Base-by-base conservation (phyloP, 2,113 vertebrate species). In the Neomonachus schauinslandi region DNA sequence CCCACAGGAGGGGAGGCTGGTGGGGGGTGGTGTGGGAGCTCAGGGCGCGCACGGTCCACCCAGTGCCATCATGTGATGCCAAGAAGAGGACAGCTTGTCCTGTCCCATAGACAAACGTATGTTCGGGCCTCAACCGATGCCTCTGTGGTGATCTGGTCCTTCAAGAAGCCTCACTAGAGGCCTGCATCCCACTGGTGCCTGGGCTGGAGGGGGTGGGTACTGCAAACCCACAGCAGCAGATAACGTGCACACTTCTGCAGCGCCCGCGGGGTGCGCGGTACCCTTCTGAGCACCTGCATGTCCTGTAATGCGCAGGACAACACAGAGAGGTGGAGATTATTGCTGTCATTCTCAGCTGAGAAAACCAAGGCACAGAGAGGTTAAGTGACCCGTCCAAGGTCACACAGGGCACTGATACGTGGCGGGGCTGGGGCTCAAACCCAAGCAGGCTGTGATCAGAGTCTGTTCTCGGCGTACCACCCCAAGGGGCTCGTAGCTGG, bases 1-100 rank as follows among this genome's bases (percentile, higher is more conserved):
- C 39, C 28, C 13, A 2, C 19, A 4, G 42, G 36, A 28, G 61
- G 49, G 36, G 14, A 55, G 5, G 13, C 72, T 0, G 0, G 8
- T 42, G 33, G 42, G 53, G n/a, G 39, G 31, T 8, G 1, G 24
- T 10, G 11, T 0, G 19, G 53, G 15, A 26, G 16, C 59, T 74
- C 71, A 39, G 61, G 51, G 28, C 53, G 31, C 13, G 33, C 33
- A 77, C 1, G 7, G 59, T 42, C 21, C 16, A 10, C 24, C 19
- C 39, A n/a, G 2, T 19, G n/a, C 53, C 33, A 26, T 55, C 42
- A 53, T 0, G 0, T 55, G 61, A 74, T 26, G 3, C 92, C 10
- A 49, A 57, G 46, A 24, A 89, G 13, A 84, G 49, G 85, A 9
- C 33, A 51, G 22, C 83, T 46, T 24, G 63, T 31, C 21, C 59